Evolutionary conservation across 64 coral and sea anemone species (phyloP).

Genomic region (Stylophora pistillata): DNA sequence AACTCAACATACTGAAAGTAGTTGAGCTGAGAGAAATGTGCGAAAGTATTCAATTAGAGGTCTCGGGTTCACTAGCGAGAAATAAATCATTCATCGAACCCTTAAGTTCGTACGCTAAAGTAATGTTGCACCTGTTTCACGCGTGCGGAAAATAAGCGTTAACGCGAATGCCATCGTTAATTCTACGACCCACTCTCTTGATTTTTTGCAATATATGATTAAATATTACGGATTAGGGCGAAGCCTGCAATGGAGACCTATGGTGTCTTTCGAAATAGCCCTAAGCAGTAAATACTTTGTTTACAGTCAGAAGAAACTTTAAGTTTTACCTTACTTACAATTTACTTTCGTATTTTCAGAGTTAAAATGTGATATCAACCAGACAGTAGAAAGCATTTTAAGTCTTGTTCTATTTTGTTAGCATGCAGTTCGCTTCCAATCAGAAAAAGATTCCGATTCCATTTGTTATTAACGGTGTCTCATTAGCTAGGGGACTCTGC

Average conservation of each 20-base stretch:
- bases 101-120: background rate
- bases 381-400: background rate
- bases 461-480: background rate
- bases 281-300: too few relatives aligned
- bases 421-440: background rate
- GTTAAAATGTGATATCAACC: conserved; percentile 6
- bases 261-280: too few relatives aligned
- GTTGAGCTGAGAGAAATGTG: conserved; percentile 57
- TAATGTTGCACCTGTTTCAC: conserved; percentile 33
- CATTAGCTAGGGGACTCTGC: too few relatives aligned
- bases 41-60: conserved; percentile 6
- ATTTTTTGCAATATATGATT: background rate
- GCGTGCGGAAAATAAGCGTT: background rate
- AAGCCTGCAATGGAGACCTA: background rate
- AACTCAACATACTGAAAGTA: conserved; percentile 48
- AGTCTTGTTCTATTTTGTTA: background rate
- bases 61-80: conserved; percentile 40
- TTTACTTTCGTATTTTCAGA: background rate
- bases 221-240: background rate
- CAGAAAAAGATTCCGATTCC: too few relatives aligned
- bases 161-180: background rate
- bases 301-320: too few relatives aligned
- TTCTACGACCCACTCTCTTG: background rate
- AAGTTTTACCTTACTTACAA: too few relatives aligned
- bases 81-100: conserved; percentile 50